phyloP scores from a whole-genome alignment of 2,113 vertebrate species.

The Podiceps cristatus region DNA sequence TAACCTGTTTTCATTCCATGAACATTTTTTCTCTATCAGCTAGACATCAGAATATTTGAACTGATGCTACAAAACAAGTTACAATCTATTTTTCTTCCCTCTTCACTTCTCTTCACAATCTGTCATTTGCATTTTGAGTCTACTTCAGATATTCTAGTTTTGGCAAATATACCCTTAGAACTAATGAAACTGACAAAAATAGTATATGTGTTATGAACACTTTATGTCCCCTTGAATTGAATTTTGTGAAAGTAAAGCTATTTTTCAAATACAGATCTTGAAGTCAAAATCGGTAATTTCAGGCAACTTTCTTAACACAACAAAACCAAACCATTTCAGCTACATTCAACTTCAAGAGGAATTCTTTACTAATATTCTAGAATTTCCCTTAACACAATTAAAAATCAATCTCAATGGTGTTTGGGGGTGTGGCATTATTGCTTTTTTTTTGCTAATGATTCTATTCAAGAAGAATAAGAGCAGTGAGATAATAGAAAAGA shows the following conservation, averaged over 20 bases:
- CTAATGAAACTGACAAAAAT: constrained; percentile 28
- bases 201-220: not conserved
- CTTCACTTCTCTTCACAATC: not conserved
- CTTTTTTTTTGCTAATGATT: not conserved
- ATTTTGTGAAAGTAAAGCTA: not conserved
- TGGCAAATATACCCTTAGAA: constrained; percentile 49
- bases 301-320: not conserved
- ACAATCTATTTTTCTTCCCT: not conserved
- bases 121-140: constrained; percentile 37
- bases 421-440: not conserved
- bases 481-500: not conserved
- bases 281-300: constrained; percentile 2
- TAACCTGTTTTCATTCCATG: not conserved
- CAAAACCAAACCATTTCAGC: not conserved
- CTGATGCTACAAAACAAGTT: not conserved
- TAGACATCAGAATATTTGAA: not conserved
- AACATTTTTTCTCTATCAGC: not conserved
- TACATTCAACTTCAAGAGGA: not conserved
- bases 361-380: not conserved
- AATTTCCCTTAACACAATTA: not conserved
- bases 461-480: not conserved
- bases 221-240: not conserved
- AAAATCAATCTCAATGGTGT: not conserved
- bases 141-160: constrained; percentile 44
- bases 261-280: not conserved